Percentiles rank a stretch among this genome's conserved stretches.
Evolutionary conservation across 2,797 vertebrate genomes (phyloP).

Genomic region (Tachyglossus aculeatus): DNA sequence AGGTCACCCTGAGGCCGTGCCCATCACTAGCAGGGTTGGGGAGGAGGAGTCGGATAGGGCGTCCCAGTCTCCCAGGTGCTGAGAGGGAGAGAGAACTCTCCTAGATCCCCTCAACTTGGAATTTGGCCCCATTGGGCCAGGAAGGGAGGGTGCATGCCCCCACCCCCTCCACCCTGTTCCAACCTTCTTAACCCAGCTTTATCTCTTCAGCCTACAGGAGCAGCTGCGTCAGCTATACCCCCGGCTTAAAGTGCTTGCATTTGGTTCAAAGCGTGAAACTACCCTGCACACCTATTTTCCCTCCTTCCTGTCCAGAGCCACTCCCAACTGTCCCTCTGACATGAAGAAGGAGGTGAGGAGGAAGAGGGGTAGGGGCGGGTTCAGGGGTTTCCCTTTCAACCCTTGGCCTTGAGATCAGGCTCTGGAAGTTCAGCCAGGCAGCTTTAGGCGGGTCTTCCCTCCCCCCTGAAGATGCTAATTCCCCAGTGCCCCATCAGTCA

Average conservation of each 20-base stretch:
- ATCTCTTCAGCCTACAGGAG: slow-evolving; percentile 84
- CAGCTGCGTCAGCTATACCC: slow-evolving; percentile 91
- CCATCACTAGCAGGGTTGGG: neutral
- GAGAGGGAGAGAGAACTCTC: neutral
- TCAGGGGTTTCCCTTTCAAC: neutral
- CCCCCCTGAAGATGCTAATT: too few species aligned
- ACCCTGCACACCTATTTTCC: slow-evolving; percentile 91
- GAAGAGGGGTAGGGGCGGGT: neutral
- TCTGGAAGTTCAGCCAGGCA: neutral
- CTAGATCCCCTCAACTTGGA: neutral
- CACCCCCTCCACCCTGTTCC: neutral
- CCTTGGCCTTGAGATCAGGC: neutral
- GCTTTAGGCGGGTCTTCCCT: too few species aligned
- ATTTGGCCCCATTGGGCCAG: neutral
- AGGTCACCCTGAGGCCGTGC: neutral
- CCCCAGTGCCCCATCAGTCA: too few species aligned
- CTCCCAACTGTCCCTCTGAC: slow-evolving; percentile 80
- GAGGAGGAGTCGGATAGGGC: neutral
- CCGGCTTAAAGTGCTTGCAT: slow-evolving; percentile 89
- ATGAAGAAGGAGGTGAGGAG: slow-evolving; percentile 91
- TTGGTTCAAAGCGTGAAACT: slow-evolving; percentile 88
- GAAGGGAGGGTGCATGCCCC: neutral
- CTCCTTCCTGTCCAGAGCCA: slow-evolving; percentile 92
- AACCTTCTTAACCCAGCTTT: neutral
- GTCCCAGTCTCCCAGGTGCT: too few species aligned